Conservation (phyloP, 2,888 invertebrate species). For the Drosophila quinaria region DNA sequence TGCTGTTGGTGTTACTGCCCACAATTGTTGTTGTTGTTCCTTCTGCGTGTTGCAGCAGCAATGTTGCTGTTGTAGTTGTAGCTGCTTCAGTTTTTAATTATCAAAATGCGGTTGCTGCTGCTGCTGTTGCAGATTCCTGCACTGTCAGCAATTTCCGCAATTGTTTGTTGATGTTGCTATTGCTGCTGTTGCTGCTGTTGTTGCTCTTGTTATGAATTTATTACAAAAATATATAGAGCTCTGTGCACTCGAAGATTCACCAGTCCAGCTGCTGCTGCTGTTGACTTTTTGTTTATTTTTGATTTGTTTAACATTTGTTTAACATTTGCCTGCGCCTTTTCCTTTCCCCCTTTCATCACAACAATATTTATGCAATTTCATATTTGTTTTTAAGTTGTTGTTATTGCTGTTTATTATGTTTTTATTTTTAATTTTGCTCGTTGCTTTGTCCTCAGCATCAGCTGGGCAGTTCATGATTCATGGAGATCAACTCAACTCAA, state of each 20-base stretch:
- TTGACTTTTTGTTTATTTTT: constrained; percentile 63
- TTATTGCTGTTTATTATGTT: constrained; percentile 8
- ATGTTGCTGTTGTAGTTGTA: constrained; percentile 25
- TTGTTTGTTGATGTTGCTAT: constrained; percentile 42
- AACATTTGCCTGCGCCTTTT: constrained; percentile 54
- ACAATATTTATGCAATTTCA: constrained; percentile 12
- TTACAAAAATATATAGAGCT: constrained; percentile 23
- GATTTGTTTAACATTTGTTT: constrained; percentile 66
- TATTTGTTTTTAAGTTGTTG: constrained; percentile 37
- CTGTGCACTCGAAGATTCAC: constrained; percentile 23
- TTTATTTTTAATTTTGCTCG: constrained; percentile 4
- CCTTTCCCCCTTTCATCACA: constrained; percentile 1
- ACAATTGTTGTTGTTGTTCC: constrained; percentile 24
- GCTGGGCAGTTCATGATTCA: constrained; percentile 34
- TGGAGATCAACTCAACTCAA: constrained; percentile 20
- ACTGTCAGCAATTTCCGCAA: constrained; percentile 68
- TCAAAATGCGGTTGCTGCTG: constrained; percentile 38
- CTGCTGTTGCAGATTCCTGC: constrained; percentile 30
- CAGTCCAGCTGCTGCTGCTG: constrained; percentile 12
- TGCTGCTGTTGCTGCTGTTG: constrained; percentile 39
- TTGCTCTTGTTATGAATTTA: constrained; percentile 48
- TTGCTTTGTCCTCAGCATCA: constrained; percentile 19
- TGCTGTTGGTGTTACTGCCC: constrained; percentile 23
- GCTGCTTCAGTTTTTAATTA: constrained; percentile 59
- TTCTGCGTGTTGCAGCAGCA: constrained; percentile 34